Evolutionary conservation across 2,113 vertebrate genomes (phyloP), one percentile per base, ranked within the genome.

Genomic region (Trichechus manatus): DNA sequence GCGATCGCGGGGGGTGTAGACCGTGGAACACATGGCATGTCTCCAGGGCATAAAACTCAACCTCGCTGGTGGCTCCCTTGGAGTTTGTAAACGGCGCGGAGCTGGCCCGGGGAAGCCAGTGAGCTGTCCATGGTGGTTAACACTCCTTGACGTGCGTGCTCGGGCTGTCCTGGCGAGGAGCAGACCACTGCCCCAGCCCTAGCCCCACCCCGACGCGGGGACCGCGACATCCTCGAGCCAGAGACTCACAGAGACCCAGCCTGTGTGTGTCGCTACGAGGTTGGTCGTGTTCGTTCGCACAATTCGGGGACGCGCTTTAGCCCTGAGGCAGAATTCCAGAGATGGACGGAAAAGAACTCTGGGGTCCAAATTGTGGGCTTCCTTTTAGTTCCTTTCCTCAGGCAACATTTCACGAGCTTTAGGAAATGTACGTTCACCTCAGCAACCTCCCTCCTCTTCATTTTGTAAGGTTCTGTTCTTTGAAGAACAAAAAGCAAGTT

Each of bases 71-170:
- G 94, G 89, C 96, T 97, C 94, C 68, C 1, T 31, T 11, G 89
- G 94, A 83, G 82, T 70, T 84, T 14, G 89, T 13, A 39, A 93
- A 61, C 33, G 0, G 96, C 74, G 17, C 78, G 15, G 84, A 89
- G 83, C 92, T 56, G 87, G 79, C 95, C 42, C 66, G 89, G 39
- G 93, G 75, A 95, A 94, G 94, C 96, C 91, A 70, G 98, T 97
- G 98, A 98, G 98, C 98, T 98, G 98, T 98, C 98, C 98, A 98
- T 98, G 98, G 98, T 98, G 98, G 98, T 96, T 97, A 61, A 13
- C 90, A 23, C 78, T 91, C 85, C 78, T 88, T 56, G 93, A 89
- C 4, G 20, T 61, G 87, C 39, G 15, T 93, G 70, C 75, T 72
- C 19, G 7, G 47, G 75, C 75, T 4, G 95, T 66, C 92, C 75